Conservation (phyloP, 2,113 vertebrate species). For the Pristiophorus japonicus region DNA sequence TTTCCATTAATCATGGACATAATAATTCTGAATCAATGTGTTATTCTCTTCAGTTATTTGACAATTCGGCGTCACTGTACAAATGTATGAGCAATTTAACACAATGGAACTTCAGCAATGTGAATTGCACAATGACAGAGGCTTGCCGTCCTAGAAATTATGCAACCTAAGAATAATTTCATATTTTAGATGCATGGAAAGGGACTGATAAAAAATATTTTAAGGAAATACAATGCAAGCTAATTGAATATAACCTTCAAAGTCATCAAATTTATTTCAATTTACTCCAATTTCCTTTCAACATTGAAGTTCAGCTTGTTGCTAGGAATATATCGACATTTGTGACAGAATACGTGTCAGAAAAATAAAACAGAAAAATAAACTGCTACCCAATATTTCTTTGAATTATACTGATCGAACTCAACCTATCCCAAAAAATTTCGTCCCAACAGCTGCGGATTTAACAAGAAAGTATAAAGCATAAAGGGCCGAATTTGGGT, state of each 20-base stretch:
- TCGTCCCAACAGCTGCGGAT: no score
- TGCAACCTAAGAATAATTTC: background rate
- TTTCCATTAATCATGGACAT: background rate
- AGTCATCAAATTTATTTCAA: no score
- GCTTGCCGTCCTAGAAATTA: no score
- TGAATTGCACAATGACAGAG: no score
- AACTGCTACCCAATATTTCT: background rate
- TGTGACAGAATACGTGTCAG: background rate
- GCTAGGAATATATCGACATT: no score
- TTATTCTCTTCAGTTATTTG: background rate
- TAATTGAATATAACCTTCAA: no score
- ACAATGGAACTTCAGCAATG: no score
- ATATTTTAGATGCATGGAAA: background rate
- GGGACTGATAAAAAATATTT: background rate
- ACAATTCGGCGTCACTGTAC: background rate
- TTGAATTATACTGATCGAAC: no score
- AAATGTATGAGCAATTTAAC: no score
- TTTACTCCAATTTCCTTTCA: no score
- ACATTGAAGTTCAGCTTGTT: no score
- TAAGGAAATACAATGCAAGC: no score
- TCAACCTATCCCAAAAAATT: background rate
- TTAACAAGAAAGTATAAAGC: background rate
- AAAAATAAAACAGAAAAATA: background rate
- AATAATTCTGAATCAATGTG: background rate
- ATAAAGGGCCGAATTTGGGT: background rate